A percentile compares a stretch with the other conserved stretches of the same genome.
Conservation (phyloP, 53 echinoderm and acorn worm genomes). For the Zoroaster sp. region DNA sequence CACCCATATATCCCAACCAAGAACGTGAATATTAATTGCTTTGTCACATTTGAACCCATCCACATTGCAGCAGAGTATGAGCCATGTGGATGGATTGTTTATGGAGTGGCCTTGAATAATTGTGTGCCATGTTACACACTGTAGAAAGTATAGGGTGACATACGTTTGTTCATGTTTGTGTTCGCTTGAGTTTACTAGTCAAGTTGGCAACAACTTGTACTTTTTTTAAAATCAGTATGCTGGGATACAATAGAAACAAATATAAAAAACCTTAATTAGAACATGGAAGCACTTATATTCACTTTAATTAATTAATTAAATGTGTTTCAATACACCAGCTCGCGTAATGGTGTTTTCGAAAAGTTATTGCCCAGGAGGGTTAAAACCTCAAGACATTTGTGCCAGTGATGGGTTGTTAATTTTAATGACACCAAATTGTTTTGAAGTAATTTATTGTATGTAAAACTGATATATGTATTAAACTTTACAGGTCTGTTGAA, state of each 20-base stretch:
- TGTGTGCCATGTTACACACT: too few species aligned
- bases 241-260: not conserved
- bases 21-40: too few species aligned
- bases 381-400: not conserved
- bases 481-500: not conserved
- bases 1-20: too few species aligned
- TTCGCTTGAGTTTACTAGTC: not conserved
- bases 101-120: not conserved
- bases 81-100: not conserved
- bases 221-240: not conserved
- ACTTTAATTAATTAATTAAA: too few species aligned
- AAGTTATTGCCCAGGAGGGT: not conserved
- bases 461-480: not conserved
- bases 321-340: not conserved
- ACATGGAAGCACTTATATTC: not conserved
- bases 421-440: too few species aligned
- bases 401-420: not conserved
- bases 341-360: not conserved
- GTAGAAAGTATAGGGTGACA: not conserved
- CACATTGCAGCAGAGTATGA: not conserved
- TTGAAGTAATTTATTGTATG: not conserved
- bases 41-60: too few species aligned
- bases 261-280: not conserved
- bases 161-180: too few species aligned
- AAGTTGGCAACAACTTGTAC: not conserved